Evolutionary conservation across 2,113 vertebrate species (phyloP), one percentile per base, ranked within the genome.

Genomic region (sheep (Ovis aries)): DNA sequence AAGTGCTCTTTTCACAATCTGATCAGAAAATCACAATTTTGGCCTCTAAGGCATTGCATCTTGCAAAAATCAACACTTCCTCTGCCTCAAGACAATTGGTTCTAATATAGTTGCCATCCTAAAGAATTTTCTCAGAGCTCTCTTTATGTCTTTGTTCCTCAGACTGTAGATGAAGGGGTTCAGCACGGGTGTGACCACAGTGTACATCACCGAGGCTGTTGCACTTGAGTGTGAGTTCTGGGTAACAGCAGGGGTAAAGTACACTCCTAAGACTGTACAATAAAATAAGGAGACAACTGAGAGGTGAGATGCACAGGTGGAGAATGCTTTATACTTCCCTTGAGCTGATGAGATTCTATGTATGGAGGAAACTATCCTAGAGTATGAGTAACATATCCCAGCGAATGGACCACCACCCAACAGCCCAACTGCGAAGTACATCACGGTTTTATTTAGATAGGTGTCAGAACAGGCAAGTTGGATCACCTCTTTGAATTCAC

Each of bases 381-480:
- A 67, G 17, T 95, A 97, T 21, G 91, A 87, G 48, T 81, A 90
- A 81, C 80, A 11, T 16, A 91, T 92, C 1, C 43, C 87, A 77
- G 15, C 2, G 0, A 97, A 21, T 1, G 91, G 62, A 11, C 57
- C 89, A 59, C 64, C 84, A 87, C 21, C 93, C 5, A 96, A 45
- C 2, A 96, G 12, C 1, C 55, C 45, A 43, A 55, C 40, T 89
- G 19, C 67, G 48, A 95, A 11, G 86, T 95, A 96, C 7, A 97
- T 80, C 77, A 48, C 25, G 29, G 91, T 13, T 0, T 96, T 17
- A 74, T 80, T 95, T 3, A 86, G 31, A 33, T 94, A 94, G 1
- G 90, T 91, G 23, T 97, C 85, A 57, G 97, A 97, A 82, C 95
- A 97, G 27, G 97, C 85, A 43, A 84, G 74, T 15, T 95, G 83